These are phyloP conservation scores for Tamias sibiricus DNA, from an alignment of 2,113 vertebrate species.

Conservation along the genomic window DNA sequence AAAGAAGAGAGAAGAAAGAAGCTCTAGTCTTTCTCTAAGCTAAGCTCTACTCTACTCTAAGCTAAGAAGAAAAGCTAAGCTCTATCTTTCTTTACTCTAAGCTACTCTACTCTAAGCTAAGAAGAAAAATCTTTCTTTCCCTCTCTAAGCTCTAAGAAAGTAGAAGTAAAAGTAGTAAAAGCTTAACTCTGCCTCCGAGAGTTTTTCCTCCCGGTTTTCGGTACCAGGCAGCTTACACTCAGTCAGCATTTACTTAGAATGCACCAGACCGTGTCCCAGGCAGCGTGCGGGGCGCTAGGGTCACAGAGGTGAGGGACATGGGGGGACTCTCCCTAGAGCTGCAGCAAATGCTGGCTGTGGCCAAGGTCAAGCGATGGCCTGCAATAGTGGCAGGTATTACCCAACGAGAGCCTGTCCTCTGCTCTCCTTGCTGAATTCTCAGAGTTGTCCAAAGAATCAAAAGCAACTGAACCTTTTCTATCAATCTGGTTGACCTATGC, in stretches of 20 bases:
- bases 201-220: too few species aligned
- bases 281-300: rapidly evolving
- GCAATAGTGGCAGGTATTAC: rapidly evolving
- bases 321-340: neutral
- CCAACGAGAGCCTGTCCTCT: neutral
- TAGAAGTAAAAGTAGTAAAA: too few species aligned
- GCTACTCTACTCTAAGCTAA: too few species aligned
- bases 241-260: rapidly evolving
- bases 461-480: neutral
- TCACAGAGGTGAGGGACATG: neutral
- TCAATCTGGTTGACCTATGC: neutral
- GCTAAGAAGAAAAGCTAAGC: too few species aligned
- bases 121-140: too few species aligned
- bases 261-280: neutral
- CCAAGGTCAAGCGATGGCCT: neutral
- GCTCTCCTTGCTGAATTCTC: neutral
- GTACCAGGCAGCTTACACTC: too few species aligned
- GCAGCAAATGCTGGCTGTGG: rapidly evolving
- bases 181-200: too few species aligned
- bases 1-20: too few species aligned
- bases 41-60: too few species aligned
- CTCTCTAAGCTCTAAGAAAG: too few species aligned
- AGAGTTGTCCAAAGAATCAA: neutral
- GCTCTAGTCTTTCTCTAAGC: too few species aligned
- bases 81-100: too few species aligned